These are phyloP conservation scores for Meganola albula DNA, from an alignment of 2,888 invertebrate genomes.

Conservation along the genomic window DNA sequence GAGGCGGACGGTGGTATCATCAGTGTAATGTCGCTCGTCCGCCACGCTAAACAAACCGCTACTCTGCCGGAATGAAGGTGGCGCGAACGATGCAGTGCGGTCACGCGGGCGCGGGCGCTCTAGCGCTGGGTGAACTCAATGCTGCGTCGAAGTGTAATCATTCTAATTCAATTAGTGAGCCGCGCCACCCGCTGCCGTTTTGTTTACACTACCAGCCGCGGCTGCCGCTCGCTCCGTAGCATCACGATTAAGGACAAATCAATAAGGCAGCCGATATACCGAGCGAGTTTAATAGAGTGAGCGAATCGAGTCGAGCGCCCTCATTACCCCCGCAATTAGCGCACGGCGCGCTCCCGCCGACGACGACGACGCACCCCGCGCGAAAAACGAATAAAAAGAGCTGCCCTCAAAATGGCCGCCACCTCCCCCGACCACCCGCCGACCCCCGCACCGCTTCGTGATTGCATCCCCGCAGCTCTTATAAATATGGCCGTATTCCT, in stretches of 20 bases:
- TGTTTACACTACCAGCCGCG: conserved; percentile 59
- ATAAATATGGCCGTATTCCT: conserved; percentile 79
- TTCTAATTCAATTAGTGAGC: conserved; percentile 65
- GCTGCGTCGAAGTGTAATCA: conserved; percentile 45
- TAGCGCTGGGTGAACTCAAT: conserved; percentile 27
- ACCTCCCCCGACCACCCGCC: conserved; percentile 67
- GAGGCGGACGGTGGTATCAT: too few species aligned
- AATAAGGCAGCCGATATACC: conserved; percentile 76
- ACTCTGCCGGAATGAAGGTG: conserved; percentile 1
- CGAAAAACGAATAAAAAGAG: conserved; percentile 80
- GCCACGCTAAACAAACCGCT: not conserved
- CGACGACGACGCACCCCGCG: conserved; percentile 75
- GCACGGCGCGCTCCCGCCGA: conserved; percentile 71
- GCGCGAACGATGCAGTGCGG: conserved; percentile 4
- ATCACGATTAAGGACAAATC: conserved; percentile 73
- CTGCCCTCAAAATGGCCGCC: conserved; percentile 86
- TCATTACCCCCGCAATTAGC: conserved; percentile 78
- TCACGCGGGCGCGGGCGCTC: conserved; percentile 14
- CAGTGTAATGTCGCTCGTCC: not conserved
- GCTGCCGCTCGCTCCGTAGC: conserved; percentile 51
- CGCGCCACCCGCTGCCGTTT: conserved; percentile 40
- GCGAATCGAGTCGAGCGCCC: conserved; percentile 73
- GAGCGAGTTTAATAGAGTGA: conserved; percentile 75
- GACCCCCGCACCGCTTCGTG: conserved; percentile 76
- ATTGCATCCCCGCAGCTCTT: conserved; percentile 79